phyloP scores from a whole-genome alignment of 2,113 vertebrate genomes.

The Antechinus stuartii region DNA sequence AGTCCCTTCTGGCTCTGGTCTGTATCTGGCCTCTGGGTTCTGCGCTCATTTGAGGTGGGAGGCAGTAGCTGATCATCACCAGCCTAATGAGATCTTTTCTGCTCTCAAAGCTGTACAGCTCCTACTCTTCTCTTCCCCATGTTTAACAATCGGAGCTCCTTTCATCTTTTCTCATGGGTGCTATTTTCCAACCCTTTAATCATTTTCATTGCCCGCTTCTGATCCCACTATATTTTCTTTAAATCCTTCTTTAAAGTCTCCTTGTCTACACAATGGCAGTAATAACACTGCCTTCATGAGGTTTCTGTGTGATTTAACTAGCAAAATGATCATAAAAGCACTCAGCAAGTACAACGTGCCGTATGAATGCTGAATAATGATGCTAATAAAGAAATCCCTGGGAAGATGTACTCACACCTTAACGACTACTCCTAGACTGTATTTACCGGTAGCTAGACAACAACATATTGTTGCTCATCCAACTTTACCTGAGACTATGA shows the following conservation, averaged over 20 bases:
- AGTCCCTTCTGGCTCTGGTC: too few relatives aligned
- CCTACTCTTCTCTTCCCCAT: not conserved
- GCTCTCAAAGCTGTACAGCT: too few relatives aligned
- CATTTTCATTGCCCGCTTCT: constrained; percentile 6
- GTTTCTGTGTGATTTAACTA: constrained; percentile 21
- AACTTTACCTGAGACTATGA: not conserved
- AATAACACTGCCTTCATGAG: constrained; percentile 1
- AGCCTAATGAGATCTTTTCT: not conserved
- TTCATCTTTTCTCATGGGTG: not conserved
- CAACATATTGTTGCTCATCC: not conserved
- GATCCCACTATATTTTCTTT: not conserved
- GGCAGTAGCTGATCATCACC: not conserved
- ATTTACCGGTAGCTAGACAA: not conserved
- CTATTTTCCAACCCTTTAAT: not conserved
- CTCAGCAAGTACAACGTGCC: not conserved
- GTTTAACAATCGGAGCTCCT: not conserved
- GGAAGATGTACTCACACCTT: not conserved
- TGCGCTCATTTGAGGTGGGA: not conserved
- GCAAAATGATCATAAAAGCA: constrained; percentile 3
- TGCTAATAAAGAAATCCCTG: not conserved
- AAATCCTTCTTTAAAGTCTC: not conserved
- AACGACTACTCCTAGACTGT: too few relatives aligned
- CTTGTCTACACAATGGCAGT: too few relatives aligned
- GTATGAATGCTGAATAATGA: not conserved
- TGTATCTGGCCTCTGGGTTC: too few relatives aligned